Evolutionary conservation across 2,888 invertebrate species (phyloP), one percentile per base, ranked within the genome.

Genomic region (Carterocephalus palaemon): DNA sequence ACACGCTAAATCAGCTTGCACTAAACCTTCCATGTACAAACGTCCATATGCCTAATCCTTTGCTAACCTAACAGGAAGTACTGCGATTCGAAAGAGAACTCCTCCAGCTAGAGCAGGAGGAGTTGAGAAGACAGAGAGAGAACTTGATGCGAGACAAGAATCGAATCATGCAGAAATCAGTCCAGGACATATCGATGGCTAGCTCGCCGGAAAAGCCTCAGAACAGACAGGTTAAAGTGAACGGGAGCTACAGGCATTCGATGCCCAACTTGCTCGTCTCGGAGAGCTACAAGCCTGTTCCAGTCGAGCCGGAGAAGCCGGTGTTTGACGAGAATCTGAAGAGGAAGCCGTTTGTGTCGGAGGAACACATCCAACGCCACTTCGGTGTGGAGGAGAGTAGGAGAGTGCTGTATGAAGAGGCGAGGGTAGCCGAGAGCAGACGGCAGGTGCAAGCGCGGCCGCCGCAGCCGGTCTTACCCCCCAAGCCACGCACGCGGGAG

Each of bases 41-140:
- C 10, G n/a, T n/a, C n/a, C n/a, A 23, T 34, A 2, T 23, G 6
- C 24, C 24, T 45, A 49, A 46, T 28, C 31, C 15, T 28, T 33
- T 15, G 39, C 31, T 28, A 43, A 49, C 51, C 48, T 55, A 62
- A 53, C 70, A 90, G 90, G 92, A 93, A 72, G 92, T 94, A 12
- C 85, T 94, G 19, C 91, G 93, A 53, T 93, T 94, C 51, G 94
- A 94, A 77, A 89, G 93, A 29, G 94, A 94, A 74, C 82, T 94
- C 1, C 72, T 93, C 2, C 93, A 94, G 68, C 72, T 92, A 31
- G 93, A 95, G 66, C 92, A 92, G 69, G 94, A 94, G 67, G 93
- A 94, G 65, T 64, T 94, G 6, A 90, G 93, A 53, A 86, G 94
- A 2, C 93, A 93, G 63, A 87, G 92, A 6, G 93, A 92, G 59